Conservation (phyloP, 1,140 invertebrate genomes). For the Liolophura sinensis region DNA sequence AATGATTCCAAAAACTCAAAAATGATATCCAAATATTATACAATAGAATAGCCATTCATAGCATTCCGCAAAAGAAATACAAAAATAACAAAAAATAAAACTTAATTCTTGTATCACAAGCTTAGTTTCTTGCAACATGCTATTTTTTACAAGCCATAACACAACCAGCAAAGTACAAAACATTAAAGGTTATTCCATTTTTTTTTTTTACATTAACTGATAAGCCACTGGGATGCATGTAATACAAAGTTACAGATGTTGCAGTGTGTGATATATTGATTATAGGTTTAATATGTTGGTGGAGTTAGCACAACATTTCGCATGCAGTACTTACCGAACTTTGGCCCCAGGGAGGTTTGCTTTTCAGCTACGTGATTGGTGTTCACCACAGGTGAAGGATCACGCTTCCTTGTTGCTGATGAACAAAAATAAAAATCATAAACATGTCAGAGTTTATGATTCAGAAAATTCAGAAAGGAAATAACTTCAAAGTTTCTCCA, state of each 20-base stretch:
- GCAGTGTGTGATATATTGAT: too few species aligned
- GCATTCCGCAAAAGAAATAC: not conserved
- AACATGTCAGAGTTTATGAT: not conserved
- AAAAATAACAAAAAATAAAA: not conserved
- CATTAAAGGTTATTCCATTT: too few species aligned
- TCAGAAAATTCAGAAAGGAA: too few species aligned
- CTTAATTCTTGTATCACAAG: not conserved
- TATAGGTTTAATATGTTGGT: not conserved
- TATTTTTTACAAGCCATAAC: not conserved
- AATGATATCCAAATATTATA: too few species aligned
- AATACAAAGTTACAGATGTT: too few species aligned
- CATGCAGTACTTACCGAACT: slow-evolving; percentile 66
- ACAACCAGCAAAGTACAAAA: slow-evolving; percentile 1
- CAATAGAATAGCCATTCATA: too few species aligned
- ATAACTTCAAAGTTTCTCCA: too few species aligned
- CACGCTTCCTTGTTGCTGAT: slow-evolving; percentile 27
- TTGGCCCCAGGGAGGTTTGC: slow-evolving; percentile 58
- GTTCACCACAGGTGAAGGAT: slow-evolving; percentile 35
- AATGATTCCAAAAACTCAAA: too few species aligned
- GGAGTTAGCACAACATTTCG: slow-evolving; percentile 10
- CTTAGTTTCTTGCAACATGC: not conserved
- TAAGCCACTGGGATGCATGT: too few species aligned
- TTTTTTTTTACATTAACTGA: too few species aligned
- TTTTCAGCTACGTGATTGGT: slow-evolving; percentile 25
- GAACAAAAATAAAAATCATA: slow-evolving; percentile 21